A percentile compares a stretch with the other conserved stretches of the same genome.
Evolutionary conservation across 2,113 vertebrate species (phyloP).

Genomic region (Phrynosoma platyrhinos): DNA sequence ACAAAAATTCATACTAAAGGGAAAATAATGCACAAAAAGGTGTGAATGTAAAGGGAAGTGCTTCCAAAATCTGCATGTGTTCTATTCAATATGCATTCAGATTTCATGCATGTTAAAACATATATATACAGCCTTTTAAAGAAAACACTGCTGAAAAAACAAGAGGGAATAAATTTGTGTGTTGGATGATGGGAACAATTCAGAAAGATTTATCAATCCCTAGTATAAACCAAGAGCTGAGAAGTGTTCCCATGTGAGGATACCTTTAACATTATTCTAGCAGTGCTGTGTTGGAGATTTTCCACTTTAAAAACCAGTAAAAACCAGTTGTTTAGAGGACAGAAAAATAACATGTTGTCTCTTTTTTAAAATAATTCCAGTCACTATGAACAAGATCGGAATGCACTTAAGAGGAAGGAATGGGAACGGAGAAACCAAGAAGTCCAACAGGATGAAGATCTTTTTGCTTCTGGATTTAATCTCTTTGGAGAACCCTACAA

Average conservation of each 20-base stretch:
- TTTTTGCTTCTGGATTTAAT: conserved; percentile 97
- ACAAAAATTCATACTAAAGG: too few relatives aligned
- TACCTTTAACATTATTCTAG: neutral
- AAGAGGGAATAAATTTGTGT: neutral
- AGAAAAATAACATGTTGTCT: conserved; percentile 45
- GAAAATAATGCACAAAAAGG: too few relatives aligned
- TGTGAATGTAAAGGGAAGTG: too few relatives aligned
- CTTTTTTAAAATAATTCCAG: conserved; percentile 75
- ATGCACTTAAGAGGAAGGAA: conserved; percentile 92
- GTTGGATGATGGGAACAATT: neutral
- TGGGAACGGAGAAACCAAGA: conserved; percentile 98
- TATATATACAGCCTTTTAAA: too few relatives aligned
- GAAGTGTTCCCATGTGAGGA: too few relatives aligned
- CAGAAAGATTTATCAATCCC: neutral
- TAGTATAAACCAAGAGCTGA: too few relatives aligned
- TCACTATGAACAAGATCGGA: conserved; percentile 96
- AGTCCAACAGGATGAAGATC: conserved; percentile 97
- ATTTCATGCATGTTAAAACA: too few relatives aligned
- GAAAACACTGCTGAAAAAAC: neutral
- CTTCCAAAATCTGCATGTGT: neutral
- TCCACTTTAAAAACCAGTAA: neutral
- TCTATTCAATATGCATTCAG: too few relatives aligned
- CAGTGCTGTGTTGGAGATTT: neutral
- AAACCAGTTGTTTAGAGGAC: neutral
- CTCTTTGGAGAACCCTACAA: conserved; percentile 98